phyloP scores from a whole-genome alignment of 2,113 vertebrate species.

The Falcunculus frontatus region DNA sequence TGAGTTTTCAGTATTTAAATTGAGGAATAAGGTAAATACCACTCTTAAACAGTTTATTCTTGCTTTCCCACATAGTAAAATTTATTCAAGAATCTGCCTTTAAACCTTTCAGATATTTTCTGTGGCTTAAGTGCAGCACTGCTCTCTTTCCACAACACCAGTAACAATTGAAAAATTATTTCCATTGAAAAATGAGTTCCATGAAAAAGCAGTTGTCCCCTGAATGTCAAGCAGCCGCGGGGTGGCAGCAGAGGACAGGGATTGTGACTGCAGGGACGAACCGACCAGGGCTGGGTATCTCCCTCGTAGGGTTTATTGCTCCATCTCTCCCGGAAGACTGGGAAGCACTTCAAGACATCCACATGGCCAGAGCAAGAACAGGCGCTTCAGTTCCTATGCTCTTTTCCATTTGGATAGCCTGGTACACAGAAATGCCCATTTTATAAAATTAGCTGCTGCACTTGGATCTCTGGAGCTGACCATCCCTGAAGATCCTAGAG shows the following conservation, averaged over 20 bases:
- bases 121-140: not conserved
- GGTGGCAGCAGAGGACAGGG: slow-evolving; percentile 34
- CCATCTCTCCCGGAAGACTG: not conserved
- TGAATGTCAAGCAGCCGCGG: not conserved
- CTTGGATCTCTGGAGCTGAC: not conserved
- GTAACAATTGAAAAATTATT: not conserved
- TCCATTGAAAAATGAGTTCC: not conserved
- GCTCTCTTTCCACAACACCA: not conserved
- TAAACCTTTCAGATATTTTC: not conserved
- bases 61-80: not conserved
- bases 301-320: fast-evolving
- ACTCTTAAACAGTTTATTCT: not conserved
- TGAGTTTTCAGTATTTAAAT: not conserved
- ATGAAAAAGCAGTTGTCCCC: not conserved
- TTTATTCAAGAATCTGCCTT: not conserved
- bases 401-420: not conserved
- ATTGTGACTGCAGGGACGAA: not conserved
- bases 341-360: not conserved
- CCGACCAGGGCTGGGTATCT: fast-evolving
- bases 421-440: not conserved
- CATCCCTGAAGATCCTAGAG: not conserved
- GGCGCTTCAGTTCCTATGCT: not conserved
- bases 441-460: not conserved
- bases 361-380: not conserved
- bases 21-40: not conserved